These are phyloP conservation scores for Boloria selene DNA, from an alignment of 2,888 invertebrate species.

Conservation along the genomic window DNA sequence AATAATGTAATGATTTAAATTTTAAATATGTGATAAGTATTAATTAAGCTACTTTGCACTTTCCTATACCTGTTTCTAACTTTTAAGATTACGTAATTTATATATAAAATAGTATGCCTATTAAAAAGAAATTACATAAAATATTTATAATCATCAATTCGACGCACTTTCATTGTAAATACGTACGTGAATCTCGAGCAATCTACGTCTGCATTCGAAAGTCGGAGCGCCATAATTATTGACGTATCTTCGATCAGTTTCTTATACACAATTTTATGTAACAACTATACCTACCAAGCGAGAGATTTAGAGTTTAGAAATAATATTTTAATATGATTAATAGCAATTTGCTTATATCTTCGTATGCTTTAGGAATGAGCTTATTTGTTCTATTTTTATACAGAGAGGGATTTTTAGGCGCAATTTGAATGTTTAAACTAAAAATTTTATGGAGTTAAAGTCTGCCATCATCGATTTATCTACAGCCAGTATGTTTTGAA, in stretches of 20 bases:
- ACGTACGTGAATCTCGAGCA: constrained; percentile 23
- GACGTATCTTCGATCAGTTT: constrained; percentile 36
- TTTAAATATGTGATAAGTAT: too few relatives aligned
- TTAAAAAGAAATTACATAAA: constrained; percentile 14
- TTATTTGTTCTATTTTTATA: too few relatives aligned
- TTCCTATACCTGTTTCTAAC: too few relatives aligned
- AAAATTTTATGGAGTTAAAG: too few relatives aligned
- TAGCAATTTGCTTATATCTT: background rate
- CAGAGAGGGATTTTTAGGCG: too few relatives aligned
- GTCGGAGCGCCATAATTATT: constrained; percentile 32
- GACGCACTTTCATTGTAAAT: constrained; percentile 9
- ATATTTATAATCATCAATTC: constrained; percentile 10
- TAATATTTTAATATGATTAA: background rate
- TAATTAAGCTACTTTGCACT: too few relatives aligned
- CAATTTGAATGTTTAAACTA: too few relatives aligned
- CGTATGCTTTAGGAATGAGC: background rate
- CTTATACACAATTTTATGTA: constrained; percentile 28
- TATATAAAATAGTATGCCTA: constrained; percentile 9
- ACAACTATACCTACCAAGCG: constrained; percentile 9
- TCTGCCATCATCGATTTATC: too few relatives aligned
- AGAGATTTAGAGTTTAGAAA: constrained; percentile 2
- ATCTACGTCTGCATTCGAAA: constrained; percentile 37
- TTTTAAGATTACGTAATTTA: too few relatives aligned
- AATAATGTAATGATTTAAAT: too few relatives aligned
- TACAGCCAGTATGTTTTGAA: too few relatives aligned